A percentile compares a stretch with the other conserved stretches of the same genome.
phyloP scores from a whole-genome alignment of 2,888 invertebrate species.

The Zaprionus bogoriensis region DNA sequence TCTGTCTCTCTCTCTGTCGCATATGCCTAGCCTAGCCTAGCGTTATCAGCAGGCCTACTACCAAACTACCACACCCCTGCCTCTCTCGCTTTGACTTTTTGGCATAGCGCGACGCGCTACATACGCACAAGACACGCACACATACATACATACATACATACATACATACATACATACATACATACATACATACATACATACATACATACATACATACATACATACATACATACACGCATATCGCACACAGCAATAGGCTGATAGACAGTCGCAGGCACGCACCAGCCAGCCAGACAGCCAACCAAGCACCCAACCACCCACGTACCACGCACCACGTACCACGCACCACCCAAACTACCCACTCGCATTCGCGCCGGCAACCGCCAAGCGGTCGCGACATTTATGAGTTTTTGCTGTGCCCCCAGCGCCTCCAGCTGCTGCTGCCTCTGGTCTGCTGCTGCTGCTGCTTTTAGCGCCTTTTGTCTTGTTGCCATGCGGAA shows the following conservation, averaged over 20 bases:
- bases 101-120: too few relatives aligned
- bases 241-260: too few relatives aligned
- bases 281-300: neutral
- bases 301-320: neutral
- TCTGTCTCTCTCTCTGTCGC: neutral
- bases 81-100: neutral
- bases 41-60: too few relatives aligned
- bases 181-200: too few relatives aligned
- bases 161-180: too few relatives aligned
- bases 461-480: neutral
- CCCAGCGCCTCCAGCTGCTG: neutral
- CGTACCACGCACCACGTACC: neutral
- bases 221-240: neutral
- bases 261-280: neutral
- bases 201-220: neutral
- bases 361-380: neutral
- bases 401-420: constrained; percentile 2
- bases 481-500: constrained; percentile 59
- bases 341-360: neutral
- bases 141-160: neutral
- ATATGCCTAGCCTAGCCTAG: neutral
- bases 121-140: too few relatives aligned
- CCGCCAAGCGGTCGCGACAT: constrained; percentile 8
- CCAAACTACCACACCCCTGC: too few relatives aligned
- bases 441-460: neutral